These are phyloP conservation scores for Marasmarcha lunaedactyla DNA, from an alignment of 2,888 invertebrate genomes.

Conservation along the genomic window DNA sequence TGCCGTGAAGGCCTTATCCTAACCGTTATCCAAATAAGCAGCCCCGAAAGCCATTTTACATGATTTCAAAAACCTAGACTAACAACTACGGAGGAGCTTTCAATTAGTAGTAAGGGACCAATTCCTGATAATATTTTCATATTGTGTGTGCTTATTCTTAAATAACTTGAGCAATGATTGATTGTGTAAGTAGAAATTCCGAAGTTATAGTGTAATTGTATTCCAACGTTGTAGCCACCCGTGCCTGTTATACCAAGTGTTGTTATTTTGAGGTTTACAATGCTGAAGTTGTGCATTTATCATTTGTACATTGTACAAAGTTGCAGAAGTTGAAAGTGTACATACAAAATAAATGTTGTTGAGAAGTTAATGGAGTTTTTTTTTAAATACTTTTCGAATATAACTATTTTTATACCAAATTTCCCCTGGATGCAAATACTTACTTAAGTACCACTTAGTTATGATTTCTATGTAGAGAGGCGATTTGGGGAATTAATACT, in stretches of 20 bases:
- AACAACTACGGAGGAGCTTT: conserved; percentile 5
- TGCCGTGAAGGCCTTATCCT: neutral
- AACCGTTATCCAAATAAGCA: neutral
- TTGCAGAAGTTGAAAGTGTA: conserved; percentile 52
- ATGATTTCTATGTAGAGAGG: too few species aligned
- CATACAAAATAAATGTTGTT: conserved; percentile 67
- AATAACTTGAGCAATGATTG: too few species aligned
- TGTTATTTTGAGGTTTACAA: conserved; percentile 26
- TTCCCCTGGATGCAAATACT: too few species aligned
- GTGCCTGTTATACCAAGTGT: neutral
- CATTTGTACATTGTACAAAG: conserved; percentile 64
- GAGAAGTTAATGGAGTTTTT: conserved; percentile 19
- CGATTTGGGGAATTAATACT: too few species aligned
- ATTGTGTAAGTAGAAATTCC: too few species aligned
- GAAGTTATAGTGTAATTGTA: neutral
- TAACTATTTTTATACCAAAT: too few species aligned
- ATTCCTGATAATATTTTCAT: neutral
- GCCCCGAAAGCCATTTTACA: neutral
- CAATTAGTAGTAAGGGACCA: conserved; percentile 1
- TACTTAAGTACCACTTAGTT: too few species aligned
- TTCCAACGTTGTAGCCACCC: neutral
- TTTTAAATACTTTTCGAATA: too few species aligned
- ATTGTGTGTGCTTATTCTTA: too few species aligned
- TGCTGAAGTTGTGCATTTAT: conserved; percentile 71
- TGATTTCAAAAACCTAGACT: too few species aligned